A percentile compares a stretch with the other conserved stretches of the same genome.
Evolutionary conservation across 2,113 vertebrate species (phyloP).

Genomic region (Tichodroma muraria): DNA sequence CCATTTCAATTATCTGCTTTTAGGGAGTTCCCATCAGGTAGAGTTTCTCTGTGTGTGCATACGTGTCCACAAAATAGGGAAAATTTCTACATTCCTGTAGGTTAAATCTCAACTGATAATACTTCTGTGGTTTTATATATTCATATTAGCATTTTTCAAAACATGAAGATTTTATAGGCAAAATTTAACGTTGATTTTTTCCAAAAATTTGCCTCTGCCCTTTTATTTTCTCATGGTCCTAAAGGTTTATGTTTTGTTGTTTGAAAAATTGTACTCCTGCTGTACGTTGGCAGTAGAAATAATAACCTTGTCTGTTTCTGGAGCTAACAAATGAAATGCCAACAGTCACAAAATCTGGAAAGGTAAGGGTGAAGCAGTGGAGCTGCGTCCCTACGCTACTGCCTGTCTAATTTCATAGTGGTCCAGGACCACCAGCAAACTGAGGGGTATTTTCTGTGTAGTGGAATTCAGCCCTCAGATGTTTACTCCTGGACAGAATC

Average conservation of each 20-base stretch:
- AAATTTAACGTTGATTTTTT: background rate
- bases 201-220: background rate
- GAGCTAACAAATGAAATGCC: background rate
- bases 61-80: rapidly evolving
- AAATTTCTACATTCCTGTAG: background rate
- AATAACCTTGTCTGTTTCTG: background rate
- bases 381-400: rapidly evolving
- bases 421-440: background rate
- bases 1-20: rapidly evolving
- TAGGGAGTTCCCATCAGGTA: background rate
- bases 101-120: background rate
- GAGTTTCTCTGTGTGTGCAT: background rate
- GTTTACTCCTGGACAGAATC: background rate
- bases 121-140: background rate
- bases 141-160: background rate
- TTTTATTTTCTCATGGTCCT: background rate
- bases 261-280: background rate
- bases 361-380: background rate
- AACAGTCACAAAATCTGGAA: background rate
- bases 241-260: background rate
- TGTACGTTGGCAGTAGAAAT: background rate
- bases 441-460: background rate
- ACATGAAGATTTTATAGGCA: background rate
- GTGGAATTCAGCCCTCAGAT: background rate
- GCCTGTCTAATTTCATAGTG: background rate